Percentiles rank a stretch among this genome's conserved stretches.
Conservation (phyloP, 2,888 invertebrate genomes). For the Spilosoma lubricipeda region DNA sequence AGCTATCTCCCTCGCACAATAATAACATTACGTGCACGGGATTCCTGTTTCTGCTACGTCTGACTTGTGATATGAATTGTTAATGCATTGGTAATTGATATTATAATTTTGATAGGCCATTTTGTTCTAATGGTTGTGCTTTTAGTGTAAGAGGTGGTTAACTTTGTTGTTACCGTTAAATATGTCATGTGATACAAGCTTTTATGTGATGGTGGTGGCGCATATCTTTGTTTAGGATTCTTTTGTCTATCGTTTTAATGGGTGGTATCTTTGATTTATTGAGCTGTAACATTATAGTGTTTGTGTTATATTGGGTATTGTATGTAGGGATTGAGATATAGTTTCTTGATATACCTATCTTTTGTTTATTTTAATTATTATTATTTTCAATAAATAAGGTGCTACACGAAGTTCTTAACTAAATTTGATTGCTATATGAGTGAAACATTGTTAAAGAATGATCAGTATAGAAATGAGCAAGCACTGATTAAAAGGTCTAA, state of each 20-base stretch:
- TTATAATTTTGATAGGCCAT: conserved; percentile 83
- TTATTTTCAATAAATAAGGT: neutral
- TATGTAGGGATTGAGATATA: neutral
- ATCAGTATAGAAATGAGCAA: neutral
- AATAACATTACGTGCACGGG: conserved; percentile 81
- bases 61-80: conserved; percentile 85
- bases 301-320: neutral
- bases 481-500: neutral
- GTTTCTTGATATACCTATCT: neutral
- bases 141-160: conserved; percentile 66
- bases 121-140: conserved; percentile 74
- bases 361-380: too few species aligned
- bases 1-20: conserved; percentile 72
- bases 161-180: conserved; percentile 58
- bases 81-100: conserved; percentile 86
- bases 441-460: neutral
- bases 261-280: conserved; percentile 41
- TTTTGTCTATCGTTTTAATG: conserved; percentile 48
- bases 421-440: neutral
- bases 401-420: neutral
- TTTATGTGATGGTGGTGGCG: conserved; percentile 56
- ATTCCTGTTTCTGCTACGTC: conserved; percentile 84
- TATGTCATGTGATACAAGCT: conserved; percentile 64
- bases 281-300: conserved; percentile 10
- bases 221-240: conserved; percentile 44